Base-by-base conservation (phyloP, 1,140 invertebrate genomes). In the Rhyacophila brunnea region DNA sequence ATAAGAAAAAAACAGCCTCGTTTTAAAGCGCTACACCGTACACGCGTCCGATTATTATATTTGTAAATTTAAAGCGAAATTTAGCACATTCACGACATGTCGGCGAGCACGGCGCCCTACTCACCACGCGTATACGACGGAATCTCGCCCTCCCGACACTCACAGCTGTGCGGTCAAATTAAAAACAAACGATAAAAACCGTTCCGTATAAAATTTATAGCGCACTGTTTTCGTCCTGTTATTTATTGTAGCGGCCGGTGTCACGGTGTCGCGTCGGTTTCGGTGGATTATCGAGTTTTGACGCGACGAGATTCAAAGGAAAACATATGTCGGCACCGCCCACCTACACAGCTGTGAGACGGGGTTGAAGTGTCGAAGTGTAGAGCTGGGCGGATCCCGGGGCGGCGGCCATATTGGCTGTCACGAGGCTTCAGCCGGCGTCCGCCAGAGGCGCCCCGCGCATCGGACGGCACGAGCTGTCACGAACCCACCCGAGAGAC, bases 241-340 rank as follows among this genome's bases (percentile, higher is more conserved):
- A 6, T 40, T n/a, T 4, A 11, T n/a, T 40, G 15, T 6, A 40
- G n/a, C 11, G 15, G 15, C 11, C n/a, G 11, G 38, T 6, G n/a
- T 13, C 38, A 40, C 38, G 4, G 15, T 40, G 4, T 40, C n/a
- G 38, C 38, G 38, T 5, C 38, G 15, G 38, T 17, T n/a, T 3
- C 38, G 38, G 3, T 6, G n/a, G 38, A 40, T 13, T n/a, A 40
- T 13, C 11, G 38, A 40, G 38, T n/a, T 15, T 45, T 45, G 43
- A 11, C 14, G 14, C 43, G 43, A 19, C 4, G 11, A n/a, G 43
- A 19, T 49, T 15, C 32, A 34, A 19, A n/a, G 20, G 36, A 54
- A 53, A 54, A 54, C 52, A 45, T 54, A 38, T 54, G 52, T 20
- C 52, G 52, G 52, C 32, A 14, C 52, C 52, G 52, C 52, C 52